phyloP scores from a whole-genome alignment of 2,797 vertebrate species.

The Hyperoplus immaculatus region DNA sequence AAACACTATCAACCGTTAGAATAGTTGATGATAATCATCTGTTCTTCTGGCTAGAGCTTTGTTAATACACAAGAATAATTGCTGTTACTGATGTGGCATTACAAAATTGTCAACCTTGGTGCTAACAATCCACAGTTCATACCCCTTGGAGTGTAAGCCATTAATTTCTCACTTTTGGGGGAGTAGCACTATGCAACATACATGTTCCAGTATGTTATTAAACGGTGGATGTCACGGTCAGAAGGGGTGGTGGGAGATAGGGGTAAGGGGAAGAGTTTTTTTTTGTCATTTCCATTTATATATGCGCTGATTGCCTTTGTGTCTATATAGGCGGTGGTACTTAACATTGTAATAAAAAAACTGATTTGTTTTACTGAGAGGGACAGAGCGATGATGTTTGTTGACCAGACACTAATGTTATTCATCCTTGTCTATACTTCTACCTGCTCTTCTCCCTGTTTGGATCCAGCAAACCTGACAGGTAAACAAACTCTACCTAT shows the following conservation, averaged over 20 bases:
- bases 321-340: constrained; percentile 20
- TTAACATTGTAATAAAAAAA: constrained; percentile 30
- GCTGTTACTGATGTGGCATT: constrained; percentile 46
- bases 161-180: constrained; percentile 37
- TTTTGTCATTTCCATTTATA: constrained; percentile 24
- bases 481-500: constrained; percentile 86
- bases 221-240: constrained; percentile 8
- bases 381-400: constrained; percentile 36
- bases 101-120: constrained; percentile 51
- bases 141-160: constrained; percentile 30
- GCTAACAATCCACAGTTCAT: constrained; percentile 49
- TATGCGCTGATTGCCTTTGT: background rate
- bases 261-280: background rate
- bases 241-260: background rate
- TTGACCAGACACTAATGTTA: constrained; percentile 69
- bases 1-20: constrained; percentile 52
- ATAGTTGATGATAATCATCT: constrained; percentile 61
- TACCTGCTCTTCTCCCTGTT: constrained; percentile 86
- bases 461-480: constrained; percentile 97
- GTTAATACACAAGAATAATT: constrained; percentile 63
- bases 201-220: constrained; percentile 30
- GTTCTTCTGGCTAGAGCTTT: constrained; percentile 46
- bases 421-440: constrained; percentile 79
- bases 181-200: constrained; percentile 17
- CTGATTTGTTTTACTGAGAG: constrained; percentile 28